A percentile compares a stretch with the other conserved stretches of the same genome.
Conservation (phyloP, 2,888 invertebrate genomes). For the Alsophila aescularia region DNA sequence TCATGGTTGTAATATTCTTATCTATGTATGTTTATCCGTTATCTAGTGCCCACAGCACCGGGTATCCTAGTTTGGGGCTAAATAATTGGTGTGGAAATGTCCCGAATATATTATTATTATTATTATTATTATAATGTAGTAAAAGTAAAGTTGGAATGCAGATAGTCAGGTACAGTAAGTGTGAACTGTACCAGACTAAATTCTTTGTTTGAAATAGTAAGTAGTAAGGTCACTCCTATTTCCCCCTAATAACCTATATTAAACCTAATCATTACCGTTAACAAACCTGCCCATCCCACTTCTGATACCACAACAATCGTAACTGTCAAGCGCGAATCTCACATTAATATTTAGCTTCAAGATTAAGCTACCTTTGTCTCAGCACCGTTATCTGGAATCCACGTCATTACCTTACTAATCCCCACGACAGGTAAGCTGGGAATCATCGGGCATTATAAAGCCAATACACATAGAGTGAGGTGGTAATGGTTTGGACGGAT, state of each 20-base stretch:
- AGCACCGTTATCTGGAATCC: slow-evolving; percentile 1
- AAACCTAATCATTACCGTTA: neutral
- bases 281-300: neutral
- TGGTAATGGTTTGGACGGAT: neutral
- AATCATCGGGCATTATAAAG: slow-evolving; percentile 9
- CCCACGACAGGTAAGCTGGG: slow-evolving; percentile 6
- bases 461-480: neutral
- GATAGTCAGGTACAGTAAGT: too few relatives aligned
- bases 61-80: too few relatives aligned
- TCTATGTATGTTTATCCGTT: too few relatives aligned
- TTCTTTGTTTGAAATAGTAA: too few relatives aligned
- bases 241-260: neutral
- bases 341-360: slow-evolving; percentile 9
- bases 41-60: too few relatives aligned
- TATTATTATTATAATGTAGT: too few relatives aligned
- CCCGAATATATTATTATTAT: too few relatives aligned
- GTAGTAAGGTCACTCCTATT: too few relatives aligned
- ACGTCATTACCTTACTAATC: slow-evolving; percentile 12
- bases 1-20: too few relatives aligned
- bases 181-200: too few relatives aligned
- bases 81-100: too few relatives aligned
- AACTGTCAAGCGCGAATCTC: slow-evolving; percentile 2
- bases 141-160: too few relatives aligned
- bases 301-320: neutral
- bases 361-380: slow-evolving; percentile 9